These are phyloP conservation scores for Calyptomena viridis DNA, from an alignment of 2,113 vertebrate species.

Conservation along the genomic window DNA sequence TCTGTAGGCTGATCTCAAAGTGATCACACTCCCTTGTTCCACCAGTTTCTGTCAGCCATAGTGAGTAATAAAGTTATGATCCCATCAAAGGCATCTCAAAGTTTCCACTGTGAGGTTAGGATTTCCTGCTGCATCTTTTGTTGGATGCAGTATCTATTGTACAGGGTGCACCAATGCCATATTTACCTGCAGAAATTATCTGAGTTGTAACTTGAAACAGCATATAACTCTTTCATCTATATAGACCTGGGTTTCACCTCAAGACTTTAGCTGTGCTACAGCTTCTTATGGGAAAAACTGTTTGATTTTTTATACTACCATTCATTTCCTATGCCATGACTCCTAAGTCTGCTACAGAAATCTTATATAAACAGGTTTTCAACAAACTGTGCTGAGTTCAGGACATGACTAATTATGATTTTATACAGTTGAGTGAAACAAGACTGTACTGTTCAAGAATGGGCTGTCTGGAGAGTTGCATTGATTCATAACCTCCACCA, in stretches of 20 bases:
- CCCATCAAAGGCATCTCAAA: background rate
- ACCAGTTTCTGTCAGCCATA: background rate
- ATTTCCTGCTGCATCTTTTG: background rate
- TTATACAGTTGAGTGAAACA: conserved; percentile 19
- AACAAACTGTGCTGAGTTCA: background rate
- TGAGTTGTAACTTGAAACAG: background rate
- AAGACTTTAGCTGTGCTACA: background rate
- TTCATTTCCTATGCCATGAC: background rate
- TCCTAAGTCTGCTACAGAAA: background rate
- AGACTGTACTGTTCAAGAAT: background rate
- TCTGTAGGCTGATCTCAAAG: background rate
- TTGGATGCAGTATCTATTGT: background rate
- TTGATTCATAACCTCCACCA: background rate
- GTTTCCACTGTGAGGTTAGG: background rate
- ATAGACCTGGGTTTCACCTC: background rate
- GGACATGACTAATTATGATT: conserved; percentile 41
- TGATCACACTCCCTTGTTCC: background rate
- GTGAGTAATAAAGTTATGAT: background rate
- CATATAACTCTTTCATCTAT: background rate
- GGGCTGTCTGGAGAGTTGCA: background rate
- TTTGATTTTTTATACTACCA: background rate
- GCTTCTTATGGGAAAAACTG: background rate
- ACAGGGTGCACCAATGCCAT: background rate
- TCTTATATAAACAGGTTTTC: conserved; percentile 25
- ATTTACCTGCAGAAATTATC: background rate